Percentiles rank a stretch among this genome's conserved stretches.
Evolutionary conservation across 30 jellyfish, hydroid and myxozoan species (phyloP).

Genomic region (Aurelia coerulea): DNA sequence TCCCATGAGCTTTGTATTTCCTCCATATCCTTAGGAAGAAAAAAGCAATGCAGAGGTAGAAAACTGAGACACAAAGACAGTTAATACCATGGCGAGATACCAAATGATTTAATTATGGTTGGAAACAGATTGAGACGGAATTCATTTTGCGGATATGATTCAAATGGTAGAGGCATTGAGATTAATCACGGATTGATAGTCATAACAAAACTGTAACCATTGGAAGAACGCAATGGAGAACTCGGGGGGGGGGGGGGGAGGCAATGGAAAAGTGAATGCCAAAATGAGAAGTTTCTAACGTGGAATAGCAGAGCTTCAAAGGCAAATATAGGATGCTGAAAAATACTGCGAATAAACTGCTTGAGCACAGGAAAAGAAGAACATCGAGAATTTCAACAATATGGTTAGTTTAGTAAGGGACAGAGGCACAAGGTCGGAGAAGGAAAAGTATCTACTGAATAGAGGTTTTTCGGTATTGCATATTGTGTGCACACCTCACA

Average conservation of each 20-base stretch:
- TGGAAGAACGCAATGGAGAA: background rate
- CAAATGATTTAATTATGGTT: constrained; percentile 35
- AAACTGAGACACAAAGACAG: constrained; percentile 20
- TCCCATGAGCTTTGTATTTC: background rate
- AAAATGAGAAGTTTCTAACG: too few relatives aligned
- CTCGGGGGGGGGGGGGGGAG: background rate
- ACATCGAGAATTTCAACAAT: too few relatives aligned
- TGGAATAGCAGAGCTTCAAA: too few relatives aligned
- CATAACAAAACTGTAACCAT: constrained; percentile 15
- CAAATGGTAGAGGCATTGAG: constrained; percentile 3
- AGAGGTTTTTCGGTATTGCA: too few relatives aligned
- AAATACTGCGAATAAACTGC: too few relatives aligned
- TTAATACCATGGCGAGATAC: constrained; percentile 16
- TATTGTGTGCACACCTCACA: too few relatives aligned
- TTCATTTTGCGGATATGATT: background rate
- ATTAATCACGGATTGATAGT: constrained; percentile 28
- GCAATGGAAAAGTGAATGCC: background rate
- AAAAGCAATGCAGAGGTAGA: constrained; percentile 1
- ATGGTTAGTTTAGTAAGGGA: too few relatives aligned
- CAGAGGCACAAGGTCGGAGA: too few relatives aligned
- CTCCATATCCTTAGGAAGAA: constrained; percentile 3
- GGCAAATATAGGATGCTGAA: too few relatives aligned
- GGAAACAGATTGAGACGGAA: constrained; percentile 2
- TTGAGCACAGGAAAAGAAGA: too few relatives aligned
- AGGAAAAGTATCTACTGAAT: too few relatives aligned